Evolutionary conservation across 1,140 invertebrate genomes (phyloP).

Genomic region (Harlomillsia oculata): DNA sequence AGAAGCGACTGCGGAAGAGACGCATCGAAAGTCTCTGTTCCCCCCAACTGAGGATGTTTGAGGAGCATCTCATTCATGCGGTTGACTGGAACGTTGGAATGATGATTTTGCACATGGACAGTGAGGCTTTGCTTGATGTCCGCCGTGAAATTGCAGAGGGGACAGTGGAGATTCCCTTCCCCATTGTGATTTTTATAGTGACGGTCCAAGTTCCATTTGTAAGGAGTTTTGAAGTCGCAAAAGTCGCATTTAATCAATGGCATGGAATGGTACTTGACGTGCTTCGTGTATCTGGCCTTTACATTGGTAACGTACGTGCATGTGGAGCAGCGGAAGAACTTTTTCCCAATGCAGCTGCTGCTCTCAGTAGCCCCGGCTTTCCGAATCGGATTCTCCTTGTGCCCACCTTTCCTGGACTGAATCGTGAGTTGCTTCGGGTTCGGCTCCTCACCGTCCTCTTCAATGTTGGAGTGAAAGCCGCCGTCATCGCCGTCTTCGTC

Average conservation of each 20-base stretch:
- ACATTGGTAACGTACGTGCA: constrained; percentile 85
- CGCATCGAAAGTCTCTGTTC: too few species aligned
- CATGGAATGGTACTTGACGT: constrained; percentile 88
- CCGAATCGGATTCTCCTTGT: background rate
- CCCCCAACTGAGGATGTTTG: constrained; percentile 1
- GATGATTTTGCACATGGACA: constrained; percentile 63
- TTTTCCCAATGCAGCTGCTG: constrained; percentile 36
- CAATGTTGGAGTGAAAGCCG: constrained; percentile 3
- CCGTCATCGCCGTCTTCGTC: constrained; percentile 41
- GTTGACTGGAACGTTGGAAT: constrained; percentile 14
- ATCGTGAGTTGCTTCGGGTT: too few species aligned
- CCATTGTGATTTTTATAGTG: constrained; percentile 84
- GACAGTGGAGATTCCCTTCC: constrained; percentile 68
- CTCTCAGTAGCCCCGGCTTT: constrained; percentile 10
- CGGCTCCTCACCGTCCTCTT: constrained; percentile 21
- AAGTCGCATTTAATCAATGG: constrained; percentile 85
- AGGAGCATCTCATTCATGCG: constrained; percentile 7
- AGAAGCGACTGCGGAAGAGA: too few species aligned
- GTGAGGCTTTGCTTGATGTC: constrained; percentile 86
- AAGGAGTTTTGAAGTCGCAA: constrained; percentile 85
- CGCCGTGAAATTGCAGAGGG: constrained; percentile 80
- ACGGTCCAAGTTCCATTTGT: constrained; percentile 60
- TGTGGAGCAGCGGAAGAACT: constrained; percentile 73
- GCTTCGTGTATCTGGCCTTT: constrained; percentile 78
- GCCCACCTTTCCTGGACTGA: too few species aligned